phyloP scores from a whole-genome alignment of 2,113 vertebrate species.

The Girardinichthys multiradiatus region DNA sequence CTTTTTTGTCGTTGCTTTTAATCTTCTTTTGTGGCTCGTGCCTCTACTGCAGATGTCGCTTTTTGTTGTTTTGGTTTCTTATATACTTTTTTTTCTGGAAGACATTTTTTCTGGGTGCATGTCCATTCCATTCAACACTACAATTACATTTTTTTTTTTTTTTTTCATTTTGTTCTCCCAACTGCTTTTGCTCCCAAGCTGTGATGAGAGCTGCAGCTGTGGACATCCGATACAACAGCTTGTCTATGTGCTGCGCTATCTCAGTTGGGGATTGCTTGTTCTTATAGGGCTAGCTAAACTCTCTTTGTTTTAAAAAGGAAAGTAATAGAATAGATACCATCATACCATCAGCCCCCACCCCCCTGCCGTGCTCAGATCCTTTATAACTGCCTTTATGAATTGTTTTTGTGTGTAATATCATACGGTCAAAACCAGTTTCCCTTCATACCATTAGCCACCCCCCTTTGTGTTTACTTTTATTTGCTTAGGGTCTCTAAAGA shows the following conservation, averaged over 20 bases:
- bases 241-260: slow-evolving; percentile 16
- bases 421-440: slow-evolving; percentile 7
- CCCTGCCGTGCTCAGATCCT: slow-evolving; percentile 13
- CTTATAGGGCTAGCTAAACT: not conserved
- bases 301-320: slow-evolving; percentile 9
- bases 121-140: slow-evolving; percentile 84
- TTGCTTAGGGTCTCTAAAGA: slow-evolving; percentile 10
- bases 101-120: slow-evolving; percentile 79
- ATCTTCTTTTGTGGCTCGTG: slow-evolving; percentile 72
- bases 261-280: not conserved
- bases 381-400: slow-evolving; percentile 33
- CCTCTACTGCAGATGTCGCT: slow-evolving; percentile 74
- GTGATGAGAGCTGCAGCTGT: slow-evolving; percentile 59
- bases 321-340: slow-evolving; percentile 10
- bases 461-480: slow-evolving; percentile 33
- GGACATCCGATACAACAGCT: slow-evolving; percentile 39
- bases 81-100: slow-evolving; percentile 58
- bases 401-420: slow-evolving; percentile 40
- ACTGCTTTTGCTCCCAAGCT: slow-evolving; percentile 29
- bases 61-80: slow-evolving; percentile 40
- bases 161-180: slow-evolving; percentile 46
- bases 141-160: slow-evolving; percentile 66
- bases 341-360: too few relatives aligned
- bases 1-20: slow-evolving; percentile 84
- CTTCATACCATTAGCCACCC: slow-evolving; percentile 19